Evolutionary conservation across 1,140 invertebrate species (phyloP).

Genomic region (Proales similis): DNA sequence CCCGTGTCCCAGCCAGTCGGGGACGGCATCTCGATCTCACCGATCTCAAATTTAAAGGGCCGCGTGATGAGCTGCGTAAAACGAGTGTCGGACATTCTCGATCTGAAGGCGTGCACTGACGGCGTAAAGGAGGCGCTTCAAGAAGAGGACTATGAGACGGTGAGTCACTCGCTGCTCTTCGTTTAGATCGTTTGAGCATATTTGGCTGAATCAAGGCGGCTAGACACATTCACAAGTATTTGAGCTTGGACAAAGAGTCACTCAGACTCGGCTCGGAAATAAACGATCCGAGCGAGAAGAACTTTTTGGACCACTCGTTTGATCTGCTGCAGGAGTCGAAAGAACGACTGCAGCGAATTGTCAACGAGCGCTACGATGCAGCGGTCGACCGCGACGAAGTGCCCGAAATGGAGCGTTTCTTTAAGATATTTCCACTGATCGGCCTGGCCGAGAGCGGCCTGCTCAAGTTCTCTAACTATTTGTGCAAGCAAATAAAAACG

Average conservation of each 20-base stretch:
- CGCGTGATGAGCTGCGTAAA: constrained; percentile 87
- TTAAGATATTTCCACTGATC: constrained; percentile 92
- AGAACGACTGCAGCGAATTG: constrained; percentile 64
- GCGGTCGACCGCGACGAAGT: constrained; percentile 77
- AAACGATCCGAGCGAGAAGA: constrained; percentile 50
- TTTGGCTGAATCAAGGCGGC: constrained; percentile 62
- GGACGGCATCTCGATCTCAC: constrained; percentile 30
- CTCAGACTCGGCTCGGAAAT: constrained; percentile 65
- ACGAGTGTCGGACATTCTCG: constrained; percentile 87
- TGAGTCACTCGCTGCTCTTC: constrained; percentile 56
- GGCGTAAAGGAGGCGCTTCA: constrained; percentile 83
- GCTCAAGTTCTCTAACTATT: constrained; percentile 79
- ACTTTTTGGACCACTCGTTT: constrained; percentile 67
- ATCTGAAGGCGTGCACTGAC: constrained; percentile 87
- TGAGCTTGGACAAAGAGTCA: constrained; percentile 85
- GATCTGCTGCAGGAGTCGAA: constrained; percentile 75
- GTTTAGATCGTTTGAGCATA: neutral
- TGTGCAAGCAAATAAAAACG: constrained; percentile 62
- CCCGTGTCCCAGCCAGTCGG: constrained; percentile 24
- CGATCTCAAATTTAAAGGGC: constrained; percentile 58
- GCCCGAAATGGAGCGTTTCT: constrained; percentile 85
- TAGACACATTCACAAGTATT: constrained; percentile 83
- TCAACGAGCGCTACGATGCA: constrained; percentile 78
- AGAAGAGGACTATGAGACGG: constrained; percentile 65
- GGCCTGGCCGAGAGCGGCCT: constrained; percentile 84